phyloP scores from a whole-genome alignment of 2,797 vertebrate species.

The Phalanger gymnotis region DNA sequence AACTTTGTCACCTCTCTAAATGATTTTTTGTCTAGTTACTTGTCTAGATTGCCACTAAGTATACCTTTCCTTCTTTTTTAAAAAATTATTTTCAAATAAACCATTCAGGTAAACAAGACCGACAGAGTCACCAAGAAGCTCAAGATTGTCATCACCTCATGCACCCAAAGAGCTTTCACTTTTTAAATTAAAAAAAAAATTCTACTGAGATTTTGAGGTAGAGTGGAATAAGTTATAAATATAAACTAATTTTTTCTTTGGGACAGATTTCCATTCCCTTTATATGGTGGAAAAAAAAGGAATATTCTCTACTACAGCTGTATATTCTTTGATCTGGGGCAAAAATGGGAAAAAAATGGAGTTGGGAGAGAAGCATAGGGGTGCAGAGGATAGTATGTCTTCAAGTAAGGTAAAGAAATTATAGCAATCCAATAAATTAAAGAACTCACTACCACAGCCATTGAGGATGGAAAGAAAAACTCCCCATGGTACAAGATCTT shows the following conservation, averaged over 20 bases:
- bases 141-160: not conserved
- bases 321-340: not conserved
- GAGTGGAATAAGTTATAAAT: not conserved
- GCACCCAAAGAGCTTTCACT: not conserved
- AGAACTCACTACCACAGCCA: not conserved
- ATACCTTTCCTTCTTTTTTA: not conserved
- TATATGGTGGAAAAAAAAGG: not conserved
- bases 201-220: not conserved
- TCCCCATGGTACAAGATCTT: not conserved
- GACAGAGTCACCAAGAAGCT: not conserved
- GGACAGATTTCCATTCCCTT: not conserved
- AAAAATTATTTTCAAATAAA: not conserved
- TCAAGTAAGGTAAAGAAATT: not conserved
- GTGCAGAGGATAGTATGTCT: not conserved
- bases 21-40: not conserved
- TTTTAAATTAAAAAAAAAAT: not conserved
- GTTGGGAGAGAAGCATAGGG: not conserved
- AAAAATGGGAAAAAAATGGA: not conserved
- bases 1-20: slow-evolving; percentile 25
- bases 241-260: not conserved
- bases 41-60: not conserved
- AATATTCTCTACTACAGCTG: not conserved
- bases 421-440: not conserved
- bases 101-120: not conserved
- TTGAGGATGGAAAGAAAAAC: not conserved